Base-by-base conservation (phyloP, 2,888 invertebrate genomes). In the Stenoptilia bipunctidactyla region DNA sequence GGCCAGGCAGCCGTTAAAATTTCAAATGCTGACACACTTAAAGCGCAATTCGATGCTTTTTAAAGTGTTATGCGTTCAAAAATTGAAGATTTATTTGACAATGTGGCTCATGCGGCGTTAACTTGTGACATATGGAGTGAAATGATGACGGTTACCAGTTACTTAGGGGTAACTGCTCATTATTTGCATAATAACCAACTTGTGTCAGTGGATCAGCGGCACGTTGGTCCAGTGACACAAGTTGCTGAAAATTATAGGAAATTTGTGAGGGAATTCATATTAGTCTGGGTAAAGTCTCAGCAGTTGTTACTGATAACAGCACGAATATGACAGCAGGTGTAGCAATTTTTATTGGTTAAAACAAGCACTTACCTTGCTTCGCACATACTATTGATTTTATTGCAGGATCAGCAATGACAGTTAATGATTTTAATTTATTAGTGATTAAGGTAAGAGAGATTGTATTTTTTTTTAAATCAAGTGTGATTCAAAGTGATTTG, bases 111-210 rank as follows among this genome's bases (percentile, higher is more conserved):
- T 15, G 35, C 36, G 38, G 39, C 43, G 36, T 38, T 45, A 37
- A 45, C 45, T 14, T 43, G 35, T 14, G 45, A 45, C 14, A 43
- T 45, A 27, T 45, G 45, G 43, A 38, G 38, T 38, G 45, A 43
- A 27, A 43, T 43, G 45, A 45, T 43, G 41, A 41, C 37, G n/a
- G 39, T 37, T n/a, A 38, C 34, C 27, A 42, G 45, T 42, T 44
- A 37, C 38, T 39, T 44, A 42, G 44, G 46, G 40, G 46, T 46
- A 36, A 46, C 46, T 40, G 40, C 40, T 41, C 44, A 46, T 46
- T 46, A 41, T 44, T 46, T 46, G 38, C 38, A 46, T 27, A 34
- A 41, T 20, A 44, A 40, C 15, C 15, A 36, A 41, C 37, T 47
- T 34, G 30, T 40, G 33, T 47, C 43, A 15, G 36, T 39, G 37